These are phyloP conservation scores for Zaprionus ornatus DNA, from an alignment of 1,140 invertebrate genomes.

Conservation along the genomic window DNA sequence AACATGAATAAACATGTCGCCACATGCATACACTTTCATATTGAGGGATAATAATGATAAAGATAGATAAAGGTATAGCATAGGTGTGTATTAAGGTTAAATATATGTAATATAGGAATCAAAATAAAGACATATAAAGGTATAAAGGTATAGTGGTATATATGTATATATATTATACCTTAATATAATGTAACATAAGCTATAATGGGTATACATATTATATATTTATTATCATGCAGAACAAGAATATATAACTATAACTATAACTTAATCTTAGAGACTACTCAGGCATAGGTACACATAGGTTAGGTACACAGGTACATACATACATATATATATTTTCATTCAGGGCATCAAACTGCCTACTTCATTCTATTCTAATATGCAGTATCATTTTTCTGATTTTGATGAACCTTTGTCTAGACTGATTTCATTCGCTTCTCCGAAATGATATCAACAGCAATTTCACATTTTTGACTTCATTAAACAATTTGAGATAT, in stretches of 20 bases:
- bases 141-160: too few species aligned
- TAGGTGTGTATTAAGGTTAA: too few species aligned
- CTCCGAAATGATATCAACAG: neutral
- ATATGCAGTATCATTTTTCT: neutral
- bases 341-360: neutral
- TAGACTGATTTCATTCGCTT: conserved; percentile 3
- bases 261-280: neutral
- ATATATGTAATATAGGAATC: neutral
- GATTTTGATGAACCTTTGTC: neutral
- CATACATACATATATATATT: neutral
- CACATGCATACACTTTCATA: neutral
- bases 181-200: too few species aligned
- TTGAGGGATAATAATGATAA: neutral
- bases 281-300: neutral
- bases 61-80: neutral
- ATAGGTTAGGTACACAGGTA: too few species aligned
- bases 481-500: neutral
- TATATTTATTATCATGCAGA: neutral
- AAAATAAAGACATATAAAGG: too few species aligned
- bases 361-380: neutral
- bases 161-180: too few species aligned
- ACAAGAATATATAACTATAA: conserved; percentile 2
- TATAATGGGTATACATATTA: too few species aligned
- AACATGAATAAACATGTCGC: neutral
- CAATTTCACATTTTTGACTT: neutral